Evolutionary conservation across 2,113 vertebrate species (phyloP), one percentile per base, ranked within the genome.

Genomic region (Sclerurus mexicanus): DNA sequence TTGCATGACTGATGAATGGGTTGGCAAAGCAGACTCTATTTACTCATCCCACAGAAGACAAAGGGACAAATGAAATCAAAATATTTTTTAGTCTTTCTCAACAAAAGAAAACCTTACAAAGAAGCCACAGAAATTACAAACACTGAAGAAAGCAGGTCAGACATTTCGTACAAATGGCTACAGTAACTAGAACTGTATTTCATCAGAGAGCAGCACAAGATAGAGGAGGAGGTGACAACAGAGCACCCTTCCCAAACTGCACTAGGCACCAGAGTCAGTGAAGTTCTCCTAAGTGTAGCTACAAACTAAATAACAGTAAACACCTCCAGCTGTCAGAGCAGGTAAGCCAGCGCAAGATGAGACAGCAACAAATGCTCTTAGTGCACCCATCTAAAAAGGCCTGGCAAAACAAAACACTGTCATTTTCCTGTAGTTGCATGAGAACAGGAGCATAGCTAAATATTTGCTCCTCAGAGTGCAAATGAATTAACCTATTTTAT

Each of bases 201-300:
- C 17, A 28, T 39, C 17, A 40, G 21, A 47, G 7, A 83, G 16
- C 33, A 64, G 22, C 12, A 58, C 8, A 15, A 83, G 12, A 35
- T 4, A 24, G 2, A 33, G 7, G 10, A 47, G 33, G 9, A 79
- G 5, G 9, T 87, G 23, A 46, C 17, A 71, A 10, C 12, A 76
- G 25, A 77, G 17, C 13, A 58, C 24, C 10, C 55, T 68, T 69
- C 46, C 46, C 50, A 73, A 35, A 47, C 25, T 21, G 23, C 52
- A 66, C 7, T 7, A 5, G 25, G 19, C 18, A 25, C 15, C 19
- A 6, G 3, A 74, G 11, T 23, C 2, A 0, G 14, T 35, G 13
- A 62, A 64, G 21, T 9, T 42, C 37, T 62, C 20, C 25, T 21
- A 37, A 58, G 10, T 1, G 2, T n/a, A 72, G n/a, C 37, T 53